Evolutionary conservation across 1,140 invertebrate genomes (phyloP).

Genomic region (Sycophaga agraensis): DNA sequence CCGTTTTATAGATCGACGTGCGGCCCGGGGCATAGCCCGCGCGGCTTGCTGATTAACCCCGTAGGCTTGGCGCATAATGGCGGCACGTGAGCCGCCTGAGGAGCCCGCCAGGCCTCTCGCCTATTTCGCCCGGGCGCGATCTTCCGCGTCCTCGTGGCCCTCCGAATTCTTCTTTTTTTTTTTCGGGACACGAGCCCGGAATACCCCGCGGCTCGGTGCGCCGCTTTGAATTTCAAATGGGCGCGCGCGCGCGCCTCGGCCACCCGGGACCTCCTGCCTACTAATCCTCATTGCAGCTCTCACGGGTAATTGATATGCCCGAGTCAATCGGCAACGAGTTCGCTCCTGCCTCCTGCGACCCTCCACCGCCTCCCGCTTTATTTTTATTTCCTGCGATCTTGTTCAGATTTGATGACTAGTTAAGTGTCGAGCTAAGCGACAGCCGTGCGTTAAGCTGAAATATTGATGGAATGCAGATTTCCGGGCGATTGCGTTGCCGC

Average conservation of each 20-base stretch:
- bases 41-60: no score
- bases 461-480: conserved; percentile 22
- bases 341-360: no score
- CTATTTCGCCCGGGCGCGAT: no score
- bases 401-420: conserved; percentile 16
- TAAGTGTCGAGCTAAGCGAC: conserved; percentile 21
- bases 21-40: neutral
- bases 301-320: conserved; percentile 23
- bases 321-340: neutral
- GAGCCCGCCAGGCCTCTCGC: no score
- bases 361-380: no score
- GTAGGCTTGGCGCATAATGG: no score
- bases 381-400: neutral
- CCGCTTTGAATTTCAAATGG: conserved; percentile 12
- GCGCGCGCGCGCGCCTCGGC: neutral
- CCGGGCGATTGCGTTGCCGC: neutral
- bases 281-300: conserved; percentile 22
- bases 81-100: no score
- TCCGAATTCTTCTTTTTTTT: no score
- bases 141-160: no score
- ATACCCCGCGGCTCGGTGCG: neutral
- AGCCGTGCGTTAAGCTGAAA: neutral
- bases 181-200: neutral
- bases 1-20: no score
- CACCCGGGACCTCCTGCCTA: no score